Evolutionary conservation across 2,888 invertebrate genomes (phyloP).

Genomic region (Platerodrilus igneus): DNA sequence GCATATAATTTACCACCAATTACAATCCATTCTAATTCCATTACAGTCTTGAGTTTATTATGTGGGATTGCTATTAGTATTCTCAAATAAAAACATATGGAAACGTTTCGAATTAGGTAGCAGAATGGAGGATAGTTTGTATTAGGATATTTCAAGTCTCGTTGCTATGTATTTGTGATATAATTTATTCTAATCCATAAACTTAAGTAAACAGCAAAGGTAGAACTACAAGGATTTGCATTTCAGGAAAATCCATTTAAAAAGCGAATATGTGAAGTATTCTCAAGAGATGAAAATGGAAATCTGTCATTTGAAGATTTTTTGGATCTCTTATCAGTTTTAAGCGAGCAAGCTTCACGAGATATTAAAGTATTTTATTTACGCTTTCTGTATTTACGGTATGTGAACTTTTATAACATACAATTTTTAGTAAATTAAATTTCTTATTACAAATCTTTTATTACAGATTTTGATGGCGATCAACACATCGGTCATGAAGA

Average conservation of each 20-base stretch:
- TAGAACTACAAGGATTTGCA: too few relatives aligned
- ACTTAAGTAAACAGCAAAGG: too few relatives aligned
- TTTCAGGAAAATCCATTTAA: conserved; percentile 89
- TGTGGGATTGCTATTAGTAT: too few relatives aligned
- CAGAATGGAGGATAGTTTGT: too few relatives aligned
- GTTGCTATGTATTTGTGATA: too few relatives aligned
- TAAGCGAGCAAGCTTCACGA: conserved; percentile 93
- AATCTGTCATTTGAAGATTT: conserved; percentile 79
- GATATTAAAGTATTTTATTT: conserved; percentile 97
- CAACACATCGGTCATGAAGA: conserved; percentile 83
- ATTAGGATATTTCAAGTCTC: too few relatives aligned
- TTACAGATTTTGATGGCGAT: conserved; percentile 88
- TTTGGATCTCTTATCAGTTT: conserved; percentile 94
- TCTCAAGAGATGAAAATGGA: conserved; percentile 86
- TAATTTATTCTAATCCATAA: too few relatives aligned
- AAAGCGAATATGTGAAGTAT: conserved; percentile 89
- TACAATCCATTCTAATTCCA: too few relatives aligned
- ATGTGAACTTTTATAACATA: conserved; percentile 34
- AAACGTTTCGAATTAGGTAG: too few relatives aligned
- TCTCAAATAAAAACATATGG: too few relatives aligned
- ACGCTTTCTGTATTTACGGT: conserved; percentile 96
- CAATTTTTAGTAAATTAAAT: conserved; percentile 7
- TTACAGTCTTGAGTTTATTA: too few relatives aligned
- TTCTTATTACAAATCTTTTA: conserved; percentile 13
- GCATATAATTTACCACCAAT: too few relatives aligned